These are phyloP conservation scores for Sorex araneus DNA, from an alignment of 2,113 vertebrate species.

Conservation along the genomic window DNA sequence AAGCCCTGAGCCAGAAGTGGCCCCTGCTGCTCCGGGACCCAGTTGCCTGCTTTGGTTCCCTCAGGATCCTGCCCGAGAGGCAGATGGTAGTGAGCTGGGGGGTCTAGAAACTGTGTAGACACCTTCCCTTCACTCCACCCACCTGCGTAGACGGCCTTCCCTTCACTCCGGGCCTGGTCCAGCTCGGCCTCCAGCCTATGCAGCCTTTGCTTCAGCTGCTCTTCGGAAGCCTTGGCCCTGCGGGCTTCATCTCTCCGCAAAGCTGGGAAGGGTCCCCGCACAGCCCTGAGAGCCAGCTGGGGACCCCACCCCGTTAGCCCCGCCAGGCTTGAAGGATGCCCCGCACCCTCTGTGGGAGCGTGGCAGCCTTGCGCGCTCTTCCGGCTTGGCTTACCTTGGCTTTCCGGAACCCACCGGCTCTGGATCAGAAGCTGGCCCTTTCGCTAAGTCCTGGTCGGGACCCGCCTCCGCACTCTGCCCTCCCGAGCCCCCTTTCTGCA, in stretches of 20 bases:
- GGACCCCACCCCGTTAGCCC: neutral
- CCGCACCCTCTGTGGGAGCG: neutral
- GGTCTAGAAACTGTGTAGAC: too few relatives aligned
- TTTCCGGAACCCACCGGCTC: neutral
- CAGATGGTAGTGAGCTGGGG: neutral
- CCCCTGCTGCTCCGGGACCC: neutral
- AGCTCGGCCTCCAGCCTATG: conserved; percentile 86
- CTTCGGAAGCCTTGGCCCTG: conserved; percentile 82
- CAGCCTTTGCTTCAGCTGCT: conserved; percentile 83
- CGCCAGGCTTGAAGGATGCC: neutral
- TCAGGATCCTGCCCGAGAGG: neutral
- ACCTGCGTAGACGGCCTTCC: conserved; percentile 89
- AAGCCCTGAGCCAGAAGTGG: neutral
- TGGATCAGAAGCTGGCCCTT: conserved; percentile 11
- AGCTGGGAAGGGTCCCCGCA: conserved; percentile 77
- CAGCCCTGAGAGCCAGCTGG: neutral
- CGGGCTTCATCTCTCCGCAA: conserved; percentile 80
- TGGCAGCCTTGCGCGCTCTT: neutral
- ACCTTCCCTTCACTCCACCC: neutral
- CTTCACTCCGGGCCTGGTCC: conserved; percentile 84
- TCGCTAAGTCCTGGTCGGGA: neutral
- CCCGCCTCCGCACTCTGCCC: too few relatives aligned
- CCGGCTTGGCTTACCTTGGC: neutral
- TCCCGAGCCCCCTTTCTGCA: neutral
- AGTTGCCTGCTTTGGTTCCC: neutral